phyloP scores from a whole-genome alignment of 2,888 invertebrate genomes.

The Conistra vaccinii region DNA sequence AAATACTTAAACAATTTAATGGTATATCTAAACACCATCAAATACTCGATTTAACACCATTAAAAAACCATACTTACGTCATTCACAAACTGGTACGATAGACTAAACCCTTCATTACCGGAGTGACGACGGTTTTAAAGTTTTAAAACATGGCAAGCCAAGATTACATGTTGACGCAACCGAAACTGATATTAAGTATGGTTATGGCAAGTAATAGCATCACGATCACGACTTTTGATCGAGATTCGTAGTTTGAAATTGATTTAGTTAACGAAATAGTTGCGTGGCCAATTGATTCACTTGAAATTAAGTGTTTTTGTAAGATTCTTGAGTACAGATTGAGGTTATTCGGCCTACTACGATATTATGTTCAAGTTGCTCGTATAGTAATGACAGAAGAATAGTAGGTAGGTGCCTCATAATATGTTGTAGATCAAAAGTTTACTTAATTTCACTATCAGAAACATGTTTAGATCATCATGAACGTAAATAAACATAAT shows the following conservation, averaged over 20 bases:
- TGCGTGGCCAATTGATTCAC: constrained; percentile 12
- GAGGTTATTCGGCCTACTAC: neutral
- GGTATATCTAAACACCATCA: constrained; percentile 25
- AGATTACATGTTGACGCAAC: constrained; percentile 38
- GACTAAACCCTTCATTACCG: constrained; percentile 22
- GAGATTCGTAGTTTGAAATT: constrained; percentile 20
- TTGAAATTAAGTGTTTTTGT: constrained; percentile 1
- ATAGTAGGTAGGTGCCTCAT: neutral
- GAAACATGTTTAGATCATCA: neutral
- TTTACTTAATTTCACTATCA: neutral
- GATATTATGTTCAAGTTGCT: too few species aligned
- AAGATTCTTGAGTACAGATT: neutral
- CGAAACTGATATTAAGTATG: constrained; percentile 6
- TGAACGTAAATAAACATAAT: constrained; percentile 16
- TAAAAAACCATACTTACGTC: constrained; percentile 9
- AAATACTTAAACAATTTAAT: neutral
- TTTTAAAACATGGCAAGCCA: constrained; percentile 11
- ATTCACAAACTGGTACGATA: neutral
- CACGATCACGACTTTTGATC: constrained; percentile 40
- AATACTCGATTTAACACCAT: constrained; percentile 11
- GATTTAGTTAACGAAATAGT: constrained; percentile 16
- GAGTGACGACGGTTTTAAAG: neutral
- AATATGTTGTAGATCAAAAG: neutral
- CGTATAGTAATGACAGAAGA: neutral
- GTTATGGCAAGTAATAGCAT: constrained; percentile 23